These are phyloP conservation scores for Anagyrus pseudococci DNA, from an alignment of 2,888 invertebrate genomes.

Conservation along the genomic window DNA sequence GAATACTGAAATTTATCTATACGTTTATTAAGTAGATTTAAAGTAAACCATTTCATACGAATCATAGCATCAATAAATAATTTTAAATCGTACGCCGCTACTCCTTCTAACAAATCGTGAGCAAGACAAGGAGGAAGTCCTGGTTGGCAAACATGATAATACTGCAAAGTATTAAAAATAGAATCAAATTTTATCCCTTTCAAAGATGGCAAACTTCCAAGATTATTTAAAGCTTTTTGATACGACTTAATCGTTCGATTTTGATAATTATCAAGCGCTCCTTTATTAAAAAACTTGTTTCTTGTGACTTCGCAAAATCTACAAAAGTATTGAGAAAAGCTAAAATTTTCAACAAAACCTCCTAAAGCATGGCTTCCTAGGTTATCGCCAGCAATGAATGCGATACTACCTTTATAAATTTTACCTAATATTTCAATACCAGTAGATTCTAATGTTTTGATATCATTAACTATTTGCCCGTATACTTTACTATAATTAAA, in stretches of 20 bases:
- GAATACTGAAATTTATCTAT: constrained; percentile 33
- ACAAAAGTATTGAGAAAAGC: constrained; percentile 43
- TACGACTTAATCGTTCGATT: constrained; percentile 10
- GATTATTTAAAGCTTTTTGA: constrained; percentile 1
- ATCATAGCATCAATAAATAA: constrained; percentile 30
- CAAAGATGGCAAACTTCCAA: too few species aligned
- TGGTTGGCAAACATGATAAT: constrained; percentile 37
- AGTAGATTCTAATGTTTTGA: constrained; percentile 41
- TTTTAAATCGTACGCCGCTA: constrained; percentile 29
- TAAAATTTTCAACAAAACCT: constrained; percentile 47
- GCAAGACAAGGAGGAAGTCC: constrained; percentile 40
- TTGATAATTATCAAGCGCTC: neutral
- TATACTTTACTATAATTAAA: constrained; percentile 25
- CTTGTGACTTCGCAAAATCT: constrained; percentile 40
- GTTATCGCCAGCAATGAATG: constrained; percentile 39
- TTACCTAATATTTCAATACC: constrained; percentile 4
- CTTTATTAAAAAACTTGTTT: neutral
- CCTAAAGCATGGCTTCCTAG: constrained; percentile 45
- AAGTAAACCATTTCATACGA: constrained; percentile 35
- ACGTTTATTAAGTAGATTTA: constrained; percentile 25
- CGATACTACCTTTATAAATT: constrained; percentile 39
- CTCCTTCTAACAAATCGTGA: constrained; percentile 38
- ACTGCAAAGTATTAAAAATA: constrained; percentile 36
- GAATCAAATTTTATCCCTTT: constrained; percentile 40
- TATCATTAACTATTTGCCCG: constrained; percentile 41